Percentiles rank a stretch among this genome's conserved stretches.
Evolutionary conservation across 2,888 invertebrate species (phyloP).

Genomic region (Hemicrepidius hirtus): DNA sequence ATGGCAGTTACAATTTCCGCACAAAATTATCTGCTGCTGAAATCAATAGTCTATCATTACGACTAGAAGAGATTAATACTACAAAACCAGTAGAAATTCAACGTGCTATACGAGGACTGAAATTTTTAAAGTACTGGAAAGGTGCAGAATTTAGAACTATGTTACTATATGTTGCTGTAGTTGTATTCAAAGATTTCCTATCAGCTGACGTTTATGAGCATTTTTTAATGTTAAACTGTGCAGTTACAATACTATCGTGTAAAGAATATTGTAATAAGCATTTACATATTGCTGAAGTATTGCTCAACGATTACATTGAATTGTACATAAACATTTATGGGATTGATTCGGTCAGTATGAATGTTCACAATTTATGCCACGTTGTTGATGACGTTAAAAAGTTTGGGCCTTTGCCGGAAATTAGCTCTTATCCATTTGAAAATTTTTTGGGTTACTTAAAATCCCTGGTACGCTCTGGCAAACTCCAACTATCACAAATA

Average conservation of each 20-base stretch:
- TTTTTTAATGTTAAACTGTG: constrained; percentile 44
- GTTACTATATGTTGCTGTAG: constrained; percentile 55
- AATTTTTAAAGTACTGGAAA: constrained; percentile 56
- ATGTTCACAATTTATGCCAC: constrained; percentile 64
- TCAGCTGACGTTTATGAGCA: constrained; percentile 37
- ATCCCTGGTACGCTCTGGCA: constrained; percentile 47
- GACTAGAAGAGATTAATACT: constrained; percentile 32
- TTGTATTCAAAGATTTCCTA: constrained; percentile 54
- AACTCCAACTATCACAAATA: constrained; percentile 49
- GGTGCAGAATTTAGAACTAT: constrained; percentile 56
- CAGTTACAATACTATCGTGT: constrained; percentile 37
- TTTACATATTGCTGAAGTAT: constrained; percentile 18
- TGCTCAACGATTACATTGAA: constrained; percentile 50
- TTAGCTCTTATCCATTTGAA: constrained; percentile 64
- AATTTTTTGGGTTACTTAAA: constrained; percentile 58
- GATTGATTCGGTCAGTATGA: constrained; percentile 59
- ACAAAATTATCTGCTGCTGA: too few relatives aligned
- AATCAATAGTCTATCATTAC: constrained; percentile 41
- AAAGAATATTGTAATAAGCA: not conserved
- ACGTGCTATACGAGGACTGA: constrained; percentile 50
- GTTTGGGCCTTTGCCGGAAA: constrained; percentile 61
- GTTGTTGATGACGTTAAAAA: constrained; percentile 60
- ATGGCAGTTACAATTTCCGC: too few relatives aligned
- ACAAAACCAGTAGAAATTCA: constrained; percentile 53
- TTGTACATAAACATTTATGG: constrained; percentile 61